A percentile compares a stretch with the other conserved stretches of the same genome.
phyloP scores from a whole-genome alignment of 2,113 vertebrate genomes.

The Aleadryas rufinucha region DNA sequence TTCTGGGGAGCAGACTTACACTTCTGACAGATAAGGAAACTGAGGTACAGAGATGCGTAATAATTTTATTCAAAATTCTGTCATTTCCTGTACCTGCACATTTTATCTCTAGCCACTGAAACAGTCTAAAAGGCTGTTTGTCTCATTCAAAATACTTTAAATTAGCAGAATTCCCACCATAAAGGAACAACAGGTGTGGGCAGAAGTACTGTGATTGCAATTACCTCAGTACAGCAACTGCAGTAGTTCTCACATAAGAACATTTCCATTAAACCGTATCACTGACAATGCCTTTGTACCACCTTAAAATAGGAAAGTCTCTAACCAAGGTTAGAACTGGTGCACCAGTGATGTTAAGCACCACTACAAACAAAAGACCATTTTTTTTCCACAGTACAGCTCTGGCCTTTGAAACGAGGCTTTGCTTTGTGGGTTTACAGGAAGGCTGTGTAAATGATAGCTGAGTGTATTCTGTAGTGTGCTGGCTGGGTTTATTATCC shows the following conservation, averaged over 20 bases:
- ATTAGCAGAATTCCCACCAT: background rate
- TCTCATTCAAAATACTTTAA: background rate
- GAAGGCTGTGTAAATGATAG: background rate
- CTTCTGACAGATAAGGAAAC: background rate
- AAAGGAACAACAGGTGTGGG: rapidly evolving
- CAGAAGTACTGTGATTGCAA: rapidly evolving
- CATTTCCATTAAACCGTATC: background rate
- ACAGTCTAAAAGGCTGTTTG: background rate
- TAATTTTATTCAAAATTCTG: background rate
- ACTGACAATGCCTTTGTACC: background rate
- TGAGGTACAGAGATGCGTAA: background rate
- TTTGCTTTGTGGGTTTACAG: background rate
- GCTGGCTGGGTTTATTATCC: background rate
- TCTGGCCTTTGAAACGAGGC: background rate
- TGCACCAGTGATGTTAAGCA: background rate
- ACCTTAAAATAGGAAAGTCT: background rate
- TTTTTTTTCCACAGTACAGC: background rate
- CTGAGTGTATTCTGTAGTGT: background rate
- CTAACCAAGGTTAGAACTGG: background rate
- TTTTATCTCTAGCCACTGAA: background rate
- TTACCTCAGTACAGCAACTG: background rate
- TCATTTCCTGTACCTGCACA: background rate
- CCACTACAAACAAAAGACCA: background rate
- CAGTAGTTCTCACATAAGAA: background rate
- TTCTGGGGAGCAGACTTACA: background rate